Evolutionary conservation across 2,797 vertebrate genomes (phyloP).

Genomic region (Mus caroli): DNA sequence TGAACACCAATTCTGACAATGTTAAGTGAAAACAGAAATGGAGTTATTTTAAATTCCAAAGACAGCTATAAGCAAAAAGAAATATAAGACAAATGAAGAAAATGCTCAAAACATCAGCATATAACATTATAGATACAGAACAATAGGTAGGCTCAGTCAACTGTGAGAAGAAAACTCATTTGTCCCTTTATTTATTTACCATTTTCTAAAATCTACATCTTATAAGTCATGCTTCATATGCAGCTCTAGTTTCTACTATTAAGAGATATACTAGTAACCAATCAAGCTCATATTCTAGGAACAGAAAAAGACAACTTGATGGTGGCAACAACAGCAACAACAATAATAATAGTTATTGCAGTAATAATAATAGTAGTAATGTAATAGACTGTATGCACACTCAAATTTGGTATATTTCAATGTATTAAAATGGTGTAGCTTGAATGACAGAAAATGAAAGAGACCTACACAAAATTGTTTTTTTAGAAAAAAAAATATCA

Average conservation of each 20-base stretch:
- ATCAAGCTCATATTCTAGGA: not conserved
- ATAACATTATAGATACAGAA: not conserved
- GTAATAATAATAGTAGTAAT: not conserved
- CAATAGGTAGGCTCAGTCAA: not conserved
- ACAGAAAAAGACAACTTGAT: not conserved
- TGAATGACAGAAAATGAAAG: not conserved
- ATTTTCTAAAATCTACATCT: not conserved
- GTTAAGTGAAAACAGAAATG: conserved; percentile 63
- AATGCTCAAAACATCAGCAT: not conserved
- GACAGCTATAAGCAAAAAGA: not conserved
- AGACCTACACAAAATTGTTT: not conserved
- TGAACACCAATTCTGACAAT: conserved; percentile 24
- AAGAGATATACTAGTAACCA: not conserved
- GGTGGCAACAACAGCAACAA: not conserved
- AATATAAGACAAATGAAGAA: not conserved
- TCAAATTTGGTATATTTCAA: not conserved
- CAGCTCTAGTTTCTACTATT: not conserved
- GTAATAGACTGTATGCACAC: not conserved
- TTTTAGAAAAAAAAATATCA: not conserved
- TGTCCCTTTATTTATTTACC: not conserved
- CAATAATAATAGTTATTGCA: not conserved
- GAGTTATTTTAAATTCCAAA: conserved; percentile 41
- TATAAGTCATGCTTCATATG: not conserved
- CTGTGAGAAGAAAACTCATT: not conserved
- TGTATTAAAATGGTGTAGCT: not conserved